phyloP scores from a whole-genome alignment of 2,113 vertebrate genomes.

The Chloropsis cyanopogon region DNA sequence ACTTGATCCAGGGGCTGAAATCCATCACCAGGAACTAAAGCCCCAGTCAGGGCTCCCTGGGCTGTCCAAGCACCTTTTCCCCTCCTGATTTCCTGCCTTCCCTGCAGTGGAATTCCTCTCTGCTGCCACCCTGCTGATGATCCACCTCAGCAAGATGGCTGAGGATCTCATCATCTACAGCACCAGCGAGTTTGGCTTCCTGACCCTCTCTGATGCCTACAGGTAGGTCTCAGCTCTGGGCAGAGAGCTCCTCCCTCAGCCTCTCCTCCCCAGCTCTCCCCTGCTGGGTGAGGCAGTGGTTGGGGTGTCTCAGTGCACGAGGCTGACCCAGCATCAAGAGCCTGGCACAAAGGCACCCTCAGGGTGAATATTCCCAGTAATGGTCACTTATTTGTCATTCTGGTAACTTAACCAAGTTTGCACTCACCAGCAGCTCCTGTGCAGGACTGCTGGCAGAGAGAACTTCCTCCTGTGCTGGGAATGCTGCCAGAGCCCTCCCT shows the following conservation, averaged over 20 bases:
- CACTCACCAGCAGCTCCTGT: background rate
- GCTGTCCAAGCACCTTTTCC: background rate
- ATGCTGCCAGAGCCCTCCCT: background rate
- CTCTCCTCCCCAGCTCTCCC: background rate
- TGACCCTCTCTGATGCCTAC: slow-evolving; percentile 86
- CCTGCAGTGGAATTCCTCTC: slow-evolving; percentile 88
- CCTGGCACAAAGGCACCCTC: background rate
- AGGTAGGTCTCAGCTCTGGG: slow-evolving; percentile 63
- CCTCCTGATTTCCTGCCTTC: background rate
- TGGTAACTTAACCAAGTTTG: accelerated
- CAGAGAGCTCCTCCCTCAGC: background rate
- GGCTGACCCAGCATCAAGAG: background rate
- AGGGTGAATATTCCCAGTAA: background rate
- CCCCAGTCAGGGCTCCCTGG: background rate
- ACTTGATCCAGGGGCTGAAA: background rate
- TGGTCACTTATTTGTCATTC: background rate
- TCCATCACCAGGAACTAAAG: background rate
- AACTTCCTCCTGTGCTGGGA: background rate
- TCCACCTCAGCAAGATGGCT: slow-evolving; percentile 91
- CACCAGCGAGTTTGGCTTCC: slow-evolving; percentile 92
- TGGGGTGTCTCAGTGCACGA: background rate
- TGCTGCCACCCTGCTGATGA: slow-evolving; percentile 86
- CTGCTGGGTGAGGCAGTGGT: background rate
- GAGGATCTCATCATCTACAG: slow-evolving; percentile 93
- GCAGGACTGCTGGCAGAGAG: background rate